Percentiles rank a stretch among this genome's conserved stretches.
Evolutionary conservation across 2,113 vertebrate genomes (phyloP).

Genomic region (Silurus asotus): DNA sequence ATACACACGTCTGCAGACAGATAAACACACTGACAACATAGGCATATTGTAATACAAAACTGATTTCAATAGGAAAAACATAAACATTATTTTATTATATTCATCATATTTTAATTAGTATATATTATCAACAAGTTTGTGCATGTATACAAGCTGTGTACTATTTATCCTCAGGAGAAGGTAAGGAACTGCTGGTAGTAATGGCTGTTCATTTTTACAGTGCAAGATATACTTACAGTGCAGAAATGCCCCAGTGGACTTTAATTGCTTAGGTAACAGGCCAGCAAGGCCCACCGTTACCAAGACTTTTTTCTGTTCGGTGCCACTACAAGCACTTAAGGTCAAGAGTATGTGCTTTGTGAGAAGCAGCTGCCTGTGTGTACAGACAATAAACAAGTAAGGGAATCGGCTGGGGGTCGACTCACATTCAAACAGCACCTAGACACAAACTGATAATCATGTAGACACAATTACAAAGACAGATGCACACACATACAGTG

Average conservation of each 20-base stretch:
- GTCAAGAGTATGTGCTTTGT: slow-evolving; percentile 40
- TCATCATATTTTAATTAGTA: slow-evolving; percentile 34
- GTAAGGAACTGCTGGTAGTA: not conserved
- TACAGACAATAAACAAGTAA: slow-evolving; percentile 67
- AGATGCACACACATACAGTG: not conserved
- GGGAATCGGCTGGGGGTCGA: slow-evolving; percentile 43
- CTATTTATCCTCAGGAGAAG: not conserved
- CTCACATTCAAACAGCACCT: slow-evolving; percentile 50
- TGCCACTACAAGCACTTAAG: slow-evolving; percentile 36
- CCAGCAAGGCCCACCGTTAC: slow-evolving; percentile 23
- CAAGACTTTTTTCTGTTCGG: not conserved
- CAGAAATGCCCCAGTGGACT: slow-evolving; percentile 17
- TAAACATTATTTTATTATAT: slow-evolving; percentile 15
- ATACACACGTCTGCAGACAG: not conserved
- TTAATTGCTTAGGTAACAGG: slow-evolving; percentile 14
- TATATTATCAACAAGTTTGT: slow-evolving; percentile 8
- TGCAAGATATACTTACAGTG: not conserved
- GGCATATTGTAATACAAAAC: not conserved
- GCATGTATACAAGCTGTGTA: not conserved
- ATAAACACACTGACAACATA: not conserved
- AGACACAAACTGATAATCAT: slow-evolving; percentile 25
- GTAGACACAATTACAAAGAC: not conserved
- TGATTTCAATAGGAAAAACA: slow-evolving; percentile 23
- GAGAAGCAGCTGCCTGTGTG: slow-evolving; percentile 46
- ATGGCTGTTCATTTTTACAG: slow-evolving; percentile 1